Evolutionary conservation across 2,797 vertebrate genomes (phyloP).

Genomic region (Epinephelus awoara): DNA sequence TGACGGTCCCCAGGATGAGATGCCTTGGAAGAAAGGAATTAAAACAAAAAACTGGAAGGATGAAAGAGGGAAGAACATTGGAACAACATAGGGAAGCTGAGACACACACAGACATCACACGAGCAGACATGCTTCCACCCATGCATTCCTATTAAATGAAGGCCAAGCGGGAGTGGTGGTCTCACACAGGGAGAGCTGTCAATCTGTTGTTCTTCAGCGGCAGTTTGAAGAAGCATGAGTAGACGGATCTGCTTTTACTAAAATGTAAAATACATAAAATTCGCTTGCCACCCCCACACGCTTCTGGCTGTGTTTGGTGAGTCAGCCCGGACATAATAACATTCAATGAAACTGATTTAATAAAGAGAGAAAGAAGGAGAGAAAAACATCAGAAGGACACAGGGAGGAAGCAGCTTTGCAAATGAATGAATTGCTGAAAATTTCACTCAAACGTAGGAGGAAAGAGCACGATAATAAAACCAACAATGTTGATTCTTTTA

Average conservation of each 20-base stretch:
- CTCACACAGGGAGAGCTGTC: conserved; percentile 74
- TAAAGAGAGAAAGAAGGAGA: conserved; percentile 24
- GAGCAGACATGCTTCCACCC: conserved; percentile 41
- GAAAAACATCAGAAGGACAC: conserved; percentile 24
- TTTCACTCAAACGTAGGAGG: not conserved
- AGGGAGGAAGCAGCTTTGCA: conserved; percentile 50
- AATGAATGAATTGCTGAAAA: conserved; percentile 29
- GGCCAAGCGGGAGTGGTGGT: conserved; percentile 72
- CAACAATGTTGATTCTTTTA: conserved; percentile 8
- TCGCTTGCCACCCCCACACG: conserved; percentile 13
- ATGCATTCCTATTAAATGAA: conserved; percentile 80
- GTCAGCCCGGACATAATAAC: conserved; percentile 48
- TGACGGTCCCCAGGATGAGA: conserved; percentile 67
- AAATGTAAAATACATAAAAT: conserved; percentile 51
- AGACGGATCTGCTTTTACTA: conserved; percentile 64
- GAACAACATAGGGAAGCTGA: conserved; percentile 55
- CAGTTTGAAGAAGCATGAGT: conserved; percentile 63
- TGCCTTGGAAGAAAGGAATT: conserved; percentile 71
- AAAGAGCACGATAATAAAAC: conserved; percentile 16
- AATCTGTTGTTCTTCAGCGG: conserved; percentile 64
- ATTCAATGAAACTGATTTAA: conserved; percentile 53
- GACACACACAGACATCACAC: conserved; percentile 39
- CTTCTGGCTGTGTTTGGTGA: conserved; percentile 44
- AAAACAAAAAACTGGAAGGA: conserved; percentile 72
- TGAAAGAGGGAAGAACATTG: conserved; percentile 62